These are phyloP conservation scores for Synergus japonicus DNA, from an alignment of 2,888 invertebrate species.

Conservation along the genomic window DNA sequence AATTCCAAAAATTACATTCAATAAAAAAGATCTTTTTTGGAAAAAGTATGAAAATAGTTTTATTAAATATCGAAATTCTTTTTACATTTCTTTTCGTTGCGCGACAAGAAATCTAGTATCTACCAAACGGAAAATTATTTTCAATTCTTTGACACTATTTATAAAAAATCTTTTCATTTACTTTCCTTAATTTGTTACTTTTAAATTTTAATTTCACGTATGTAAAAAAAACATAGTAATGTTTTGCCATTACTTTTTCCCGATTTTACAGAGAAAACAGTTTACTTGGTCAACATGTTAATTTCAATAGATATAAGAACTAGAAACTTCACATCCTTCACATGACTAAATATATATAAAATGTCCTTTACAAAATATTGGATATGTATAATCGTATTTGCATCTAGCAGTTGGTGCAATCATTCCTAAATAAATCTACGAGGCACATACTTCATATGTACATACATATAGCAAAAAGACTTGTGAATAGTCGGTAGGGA, in stretches of 20 bases:
- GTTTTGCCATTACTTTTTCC: background rate
- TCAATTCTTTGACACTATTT: background rate
- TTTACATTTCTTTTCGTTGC: background rate
- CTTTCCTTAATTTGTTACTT: background rate
- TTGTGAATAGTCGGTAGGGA: background rate
- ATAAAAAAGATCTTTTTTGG: background rate
- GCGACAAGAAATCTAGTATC: background rate
- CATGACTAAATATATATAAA: background rate
- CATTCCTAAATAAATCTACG: background rate
- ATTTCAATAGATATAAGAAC: background rate
- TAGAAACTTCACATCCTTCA: background rate
- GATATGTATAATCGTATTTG: background rate
- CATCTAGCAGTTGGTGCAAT: background rate
- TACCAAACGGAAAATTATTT: background rate
- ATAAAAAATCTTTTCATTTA: background rate
- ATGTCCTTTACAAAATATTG: background rate
- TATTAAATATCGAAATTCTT: conserved; percentile 3
- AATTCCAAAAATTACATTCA: background rate
- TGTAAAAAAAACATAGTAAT: background rate
- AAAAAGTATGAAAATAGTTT: conserved; percentile 35
- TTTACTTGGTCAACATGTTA: background rate
- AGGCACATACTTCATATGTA: background rate
- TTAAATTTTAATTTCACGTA: background rate
- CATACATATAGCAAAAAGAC: background rate
- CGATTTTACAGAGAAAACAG: background rate